These are phyloP conservation scores for Heliothis virescens DNA, from an alignment of 1,140 invertebrate genomes.

Conservation along the genomic window DNA sequence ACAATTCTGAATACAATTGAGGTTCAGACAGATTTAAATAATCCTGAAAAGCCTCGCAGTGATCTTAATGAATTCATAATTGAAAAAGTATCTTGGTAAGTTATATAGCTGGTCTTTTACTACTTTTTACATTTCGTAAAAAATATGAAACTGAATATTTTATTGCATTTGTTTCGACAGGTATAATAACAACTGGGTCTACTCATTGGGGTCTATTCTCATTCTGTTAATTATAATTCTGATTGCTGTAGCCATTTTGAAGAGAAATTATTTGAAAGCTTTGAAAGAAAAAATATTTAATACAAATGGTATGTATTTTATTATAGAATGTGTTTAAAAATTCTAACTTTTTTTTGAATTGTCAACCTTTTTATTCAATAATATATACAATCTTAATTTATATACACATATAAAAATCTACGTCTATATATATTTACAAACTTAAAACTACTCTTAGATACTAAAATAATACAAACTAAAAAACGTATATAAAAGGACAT, in stretches of 20 bases:
- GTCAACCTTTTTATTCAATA: too few relatives aligned
- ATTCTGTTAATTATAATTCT: neutral
- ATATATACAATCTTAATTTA: too few relatives aligned
- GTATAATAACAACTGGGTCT: constrained; percentile 11
- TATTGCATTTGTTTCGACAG: neutral
- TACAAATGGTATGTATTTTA: constrained; percentile 1
- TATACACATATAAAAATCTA: too few relatives aligned
- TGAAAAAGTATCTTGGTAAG: neutral
- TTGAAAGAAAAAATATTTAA: neutral
- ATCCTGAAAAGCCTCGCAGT: neutral
- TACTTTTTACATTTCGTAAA: too few relatives aligned
- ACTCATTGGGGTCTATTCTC: neutral
- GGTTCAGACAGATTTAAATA: neutral
- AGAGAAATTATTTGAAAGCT: neutral
- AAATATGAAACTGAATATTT: neutral
- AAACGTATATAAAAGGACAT: too few relatives aligned
- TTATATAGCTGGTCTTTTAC: too few relatives aligned
- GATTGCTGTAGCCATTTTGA: neutral
- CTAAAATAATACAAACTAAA: too few relatives aligned
- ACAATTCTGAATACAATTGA: neutral
- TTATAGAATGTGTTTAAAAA: too few relatives aligned
- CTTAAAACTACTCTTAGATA: too few relatives aligned
- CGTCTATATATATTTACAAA: too few relatives aligned
- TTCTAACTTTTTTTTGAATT: too few relatives aligned
- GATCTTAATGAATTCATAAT: neutral